These are phyloP conservation scores for Solenopsis fugax DNA, from an alignment of 1,140 invertebrate species.

Conservation along the genomic window DNA sequence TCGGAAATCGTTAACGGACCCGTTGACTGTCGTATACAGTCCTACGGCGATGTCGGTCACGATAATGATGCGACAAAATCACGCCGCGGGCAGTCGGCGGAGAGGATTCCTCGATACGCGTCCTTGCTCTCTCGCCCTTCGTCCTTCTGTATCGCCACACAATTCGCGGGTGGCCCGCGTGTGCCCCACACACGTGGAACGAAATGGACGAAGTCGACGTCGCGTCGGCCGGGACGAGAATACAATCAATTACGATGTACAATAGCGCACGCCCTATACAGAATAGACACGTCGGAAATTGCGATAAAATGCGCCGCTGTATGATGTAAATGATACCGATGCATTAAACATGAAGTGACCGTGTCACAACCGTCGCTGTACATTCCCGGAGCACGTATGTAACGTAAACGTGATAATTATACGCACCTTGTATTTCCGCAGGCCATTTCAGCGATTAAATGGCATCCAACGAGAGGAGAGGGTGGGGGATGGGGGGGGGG, in stretches of 20 bases:
- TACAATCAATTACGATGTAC: slow-evolving; percentile 3
- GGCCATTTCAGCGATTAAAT: background rate
- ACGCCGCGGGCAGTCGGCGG: slow-evolving; percentile 50
- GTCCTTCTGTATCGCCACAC: slow-evolving; percentile 40
- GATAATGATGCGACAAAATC: slow-evolving; percentile 76
- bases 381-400: background rate
- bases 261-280: background rate
- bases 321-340: background rate
- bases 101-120: slow-evolving; percentile 41
- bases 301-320: background rate
- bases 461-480: background rate
- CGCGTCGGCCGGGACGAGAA: background rate
- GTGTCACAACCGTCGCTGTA: background rate
- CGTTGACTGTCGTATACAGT: slow-evolving; percentile 23
- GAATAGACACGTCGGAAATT: background rate
- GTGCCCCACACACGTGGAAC: slow-evolving; percentile 29
- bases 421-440: background rate
- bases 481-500: too few species aligned
- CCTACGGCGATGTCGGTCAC: slow-evolving; percentile 48
- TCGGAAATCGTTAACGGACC: slow-evolving; percentile 71
- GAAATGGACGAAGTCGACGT: background rate
- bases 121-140: slow-evolving; percentile 41
- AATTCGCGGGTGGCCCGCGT: slow-evolving; percentile 52
- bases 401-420: background rate
- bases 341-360: background rate